Base-by-base conservation (phyloP, 2,113 vertebrate species). In the Plestiodon gilberti region DNA sequence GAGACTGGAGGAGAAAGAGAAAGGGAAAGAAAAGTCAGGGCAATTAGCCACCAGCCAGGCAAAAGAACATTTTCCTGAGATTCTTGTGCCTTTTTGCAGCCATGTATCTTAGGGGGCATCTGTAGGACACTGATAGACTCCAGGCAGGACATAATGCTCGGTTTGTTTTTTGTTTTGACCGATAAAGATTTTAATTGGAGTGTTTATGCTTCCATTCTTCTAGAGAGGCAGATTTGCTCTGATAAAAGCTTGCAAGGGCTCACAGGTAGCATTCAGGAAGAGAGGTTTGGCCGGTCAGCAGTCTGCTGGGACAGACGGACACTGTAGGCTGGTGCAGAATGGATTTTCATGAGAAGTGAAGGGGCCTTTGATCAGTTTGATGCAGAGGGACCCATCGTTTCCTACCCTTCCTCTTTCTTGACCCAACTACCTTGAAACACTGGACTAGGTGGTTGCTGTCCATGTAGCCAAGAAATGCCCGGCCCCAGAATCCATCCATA, bases 101-200 rank as follows among this genome's bases (percentile, higher is more conserved):
- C 2, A 20, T 52, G 35, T 38, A 87, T 93, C 94, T 88, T 0
- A 3, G 0, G 80, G 90, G 90, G 64, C 89, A 93, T 93, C 91
- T 0, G 43, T 25, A 86, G 75, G 85, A 81, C 38, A 77, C 0
- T 74, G 89, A 7, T 75, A 83, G 83, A 57, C 90, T 81, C 55
- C 4, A 87, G 2, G 0, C 83, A 90, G 73, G 48, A 23, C 86
- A 35, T 20, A 3, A 67, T 8, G 71, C 85, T 89, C 48, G 82
- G 23, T 87, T 20, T 83, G 23, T 2, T 77, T 82, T 43, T 91
- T 71, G 48, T 61, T 55, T 86, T 64, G 78, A 1, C 89, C 86
- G 92, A 95, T 94, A 91, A 93, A 90, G 91, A 78, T 84, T 93
- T 91, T 94, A 94, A 95, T 95, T 92, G 93, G 85, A 62, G 6